Conservation (phyloP, 2,888 invertebrate species). For the Nebria brevicollis region DNA sequence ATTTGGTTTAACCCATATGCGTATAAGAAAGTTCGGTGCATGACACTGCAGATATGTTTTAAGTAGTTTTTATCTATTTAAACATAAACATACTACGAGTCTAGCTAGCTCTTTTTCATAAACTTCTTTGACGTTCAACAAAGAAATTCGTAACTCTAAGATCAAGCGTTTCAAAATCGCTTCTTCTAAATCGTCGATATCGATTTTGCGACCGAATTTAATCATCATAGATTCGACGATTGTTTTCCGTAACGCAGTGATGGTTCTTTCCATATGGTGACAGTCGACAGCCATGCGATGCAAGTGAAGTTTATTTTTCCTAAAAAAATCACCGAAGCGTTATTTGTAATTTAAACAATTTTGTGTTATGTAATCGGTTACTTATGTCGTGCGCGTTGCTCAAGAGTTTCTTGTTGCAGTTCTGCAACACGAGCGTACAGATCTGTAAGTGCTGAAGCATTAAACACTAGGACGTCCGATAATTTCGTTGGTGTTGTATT, state of each 20-base stretch:
- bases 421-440: conserved; percentile 73
- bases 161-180: conserved; percentile 67
- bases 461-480: conserved; percentile 71
- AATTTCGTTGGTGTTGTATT: conserved; percentile 57
- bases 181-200: conserved; percentile 68
- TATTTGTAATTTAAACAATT: too few relatives aligned
- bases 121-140: conserved; percentile 62
- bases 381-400: conserved; percentile 27
- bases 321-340: conserved; percentile 54
- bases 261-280: conserved; percentile 71
- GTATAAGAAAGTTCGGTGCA: too few relatives aligned
- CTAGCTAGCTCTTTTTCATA: conserved; percentile 63
- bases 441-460: conserved; percentile 67
- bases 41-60: too few relatives aligned
- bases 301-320: conserved; percentile 74
- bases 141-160: conserved; percentile 66
- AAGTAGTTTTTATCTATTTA: not conserved
- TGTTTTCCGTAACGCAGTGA: conserved; percentile 67
- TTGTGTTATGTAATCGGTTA: not conserved
- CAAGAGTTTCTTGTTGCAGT: conserved; percentile 71
- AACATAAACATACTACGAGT: conserved; percentile 56
- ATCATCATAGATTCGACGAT: conserved; percentile 65
- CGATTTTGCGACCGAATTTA: conserved; percentile 68
- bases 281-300: conserved; percentile 77
- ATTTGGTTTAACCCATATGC: too few relatives aligned